phyloP scores from a whole-genome alignment of 2,888 invertebrate genomes.

The Lithophane socia region DNA sequence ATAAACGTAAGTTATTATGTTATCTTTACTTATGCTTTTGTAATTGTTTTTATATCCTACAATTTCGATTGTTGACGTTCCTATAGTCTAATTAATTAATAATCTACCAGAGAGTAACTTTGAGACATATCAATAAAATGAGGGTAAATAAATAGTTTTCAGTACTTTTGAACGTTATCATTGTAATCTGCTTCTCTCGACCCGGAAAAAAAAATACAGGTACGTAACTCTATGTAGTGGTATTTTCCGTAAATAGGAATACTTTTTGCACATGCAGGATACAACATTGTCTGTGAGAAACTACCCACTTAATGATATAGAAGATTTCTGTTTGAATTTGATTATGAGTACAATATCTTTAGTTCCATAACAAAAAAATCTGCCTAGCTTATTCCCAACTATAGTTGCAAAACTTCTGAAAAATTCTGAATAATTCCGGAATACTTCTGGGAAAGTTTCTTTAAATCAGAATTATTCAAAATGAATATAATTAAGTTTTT shows the following conservation, averaged over 20 bases:
- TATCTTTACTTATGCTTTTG: slow-evolving; percentile 29
- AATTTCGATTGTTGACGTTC: slow-evolving; percentile 11
- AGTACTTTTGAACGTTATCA: not conserved
- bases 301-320: not conserved
- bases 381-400: no score
- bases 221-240: not conserved
- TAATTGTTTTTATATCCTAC: slow-evolving; percentile 8
- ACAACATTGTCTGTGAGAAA: not conserved
- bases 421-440: no score
- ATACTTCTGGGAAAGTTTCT: no score
- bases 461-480: no score
- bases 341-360: not conserved
- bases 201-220: no score
- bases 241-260: no score
- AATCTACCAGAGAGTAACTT: not conserved
- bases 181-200: not conserved
- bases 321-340: not conserved
- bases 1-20: slow-evolving; percentile 49
- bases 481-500: no score
- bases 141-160: not conserved
- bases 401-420: no score
- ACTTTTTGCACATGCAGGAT: not conserved
- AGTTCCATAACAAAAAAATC: no score
- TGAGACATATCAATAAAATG: not conserved
- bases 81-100: not conserved